Conservation (phyloP, 23 tunicate genomes). For the Botrylloides violaceus region DNA sequence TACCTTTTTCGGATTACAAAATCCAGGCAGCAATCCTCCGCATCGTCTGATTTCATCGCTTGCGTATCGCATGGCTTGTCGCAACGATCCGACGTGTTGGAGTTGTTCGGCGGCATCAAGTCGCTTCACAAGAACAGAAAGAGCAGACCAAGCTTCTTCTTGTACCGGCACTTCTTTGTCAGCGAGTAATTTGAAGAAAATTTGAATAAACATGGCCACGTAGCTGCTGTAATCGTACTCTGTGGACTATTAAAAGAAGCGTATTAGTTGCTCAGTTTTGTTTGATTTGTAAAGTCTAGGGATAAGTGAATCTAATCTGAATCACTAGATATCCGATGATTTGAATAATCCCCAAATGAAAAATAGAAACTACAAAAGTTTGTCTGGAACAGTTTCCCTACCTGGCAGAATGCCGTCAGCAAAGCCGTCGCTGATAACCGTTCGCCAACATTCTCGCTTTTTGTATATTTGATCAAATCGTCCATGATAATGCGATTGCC, state of each 20-base stretch:
- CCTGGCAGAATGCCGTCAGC: conserved; percentile 56
- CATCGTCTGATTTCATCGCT: conserved; percentile 37
- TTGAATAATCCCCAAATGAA: no score
- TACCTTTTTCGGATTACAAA: conserved; percentile 80
- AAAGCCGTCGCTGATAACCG: conserved; percentile 49
- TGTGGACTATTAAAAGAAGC: conserved; percentile 22
- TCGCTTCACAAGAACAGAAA: conserved; percentile 43
- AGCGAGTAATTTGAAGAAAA: conserved; percentile 63
- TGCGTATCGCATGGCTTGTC: conserved; percentile 62
- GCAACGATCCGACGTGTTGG: conserved; percentile 76
- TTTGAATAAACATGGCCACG: conserved; percentile 59
- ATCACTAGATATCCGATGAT: no score
- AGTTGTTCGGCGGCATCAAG: conserved; percentile 69
- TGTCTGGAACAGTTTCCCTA: no score
- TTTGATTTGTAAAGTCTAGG: no score
- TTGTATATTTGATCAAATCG: conserved; percentile 57
- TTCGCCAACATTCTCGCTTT: conserved; percentile 27
- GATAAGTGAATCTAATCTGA: no score
- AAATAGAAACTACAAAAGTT: no score
- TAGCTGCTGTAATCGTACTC: conserved; percentile 53
- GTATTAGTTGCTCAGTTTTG: no score
- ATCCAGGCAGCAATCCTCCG: conserved; percentile 82
- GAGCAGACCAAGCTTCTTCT: conserved; percentile 55
- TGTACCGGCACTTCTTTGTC: conserved; percentile 56
- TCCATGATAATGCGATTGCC: conserved; percentile 72